Evolutionary conservation across 2,797 vertebrate species (phyloP).

Genomic region (Poeciliopsis turneri): DNA sequence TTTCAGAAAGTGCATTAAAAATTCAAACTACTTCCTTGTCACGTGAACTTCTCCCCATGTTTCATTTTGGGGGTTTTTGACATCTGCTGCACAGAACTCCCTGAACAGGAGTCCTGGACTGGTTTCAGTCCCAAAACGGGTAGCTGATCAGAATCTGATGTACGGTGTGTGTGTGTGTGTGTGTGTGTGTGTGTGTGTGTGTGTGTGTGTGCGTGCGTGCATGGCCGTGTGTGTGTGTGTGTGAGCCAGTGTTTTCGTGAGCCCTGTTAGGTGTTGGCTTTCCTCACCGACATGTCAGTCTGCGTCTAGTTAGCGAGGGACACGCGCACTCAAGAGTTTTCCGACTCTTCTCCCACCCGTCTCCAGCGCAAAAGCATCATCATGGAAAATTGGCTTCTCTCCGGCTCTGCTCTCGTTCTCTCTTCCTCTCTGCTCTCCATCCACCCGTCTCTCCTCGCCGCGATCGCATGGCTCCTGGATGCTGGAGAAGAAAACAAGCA

Average conservation of each 20-base stretch:
- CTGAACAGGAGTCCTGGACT: slow-evolving; percentile 56
- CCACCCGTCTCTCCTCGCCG: slow-evolving; percentile 28
- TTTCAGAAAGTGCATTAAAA: neutral
- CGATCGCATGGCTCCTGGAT: slow-evolving; percentile 32
- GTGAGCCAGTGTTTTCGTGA: slow-evolving; percentile 75
- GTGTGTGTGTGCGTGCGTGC: neutral
- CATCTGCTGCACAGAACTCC: slow-evolving; percentile 64
- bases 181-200: neutral
- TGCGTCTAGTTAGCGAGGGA: slow-evolving; percentile 70
- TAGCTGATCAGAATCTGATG: slow-evolving; percentile 62
- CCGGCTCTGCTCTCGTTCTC: slow-evolving; percentile 32
- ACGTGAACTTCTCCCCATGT: neutral
- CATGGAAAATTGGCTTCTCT: slow-evolving; percentile 91
- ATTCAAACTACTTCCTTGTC: neutral
- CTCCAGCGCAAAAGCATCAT: slow-evolving; percentile 85
- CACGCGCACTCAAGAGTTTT: slow-evolving; percentile 58
- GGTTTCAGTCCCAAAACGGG: slow-evolving; percentile 42
- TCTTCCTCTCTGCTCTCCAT: slow-evolving; percentile 35
- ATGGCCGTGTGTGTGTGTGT: slow-evolving; percentile 1
- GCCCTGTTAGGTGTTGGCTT: slow-evolving; percentile 84
- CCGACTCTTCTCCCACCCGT: slow-evolving; percentile 60
- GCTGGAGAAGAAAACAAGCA: slow-evolving; percentile 35
- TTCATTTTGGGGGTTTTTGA: slow-evolving; percentile 10
- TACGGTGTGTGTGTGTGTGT: neutral
- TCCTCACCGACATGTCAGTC: slow-evolving; percentile 57